phyloP scores from a whole-genome alignment of 92 coral and sea anemone genomes.

The Epizoanthus illoricatus region DNA sequence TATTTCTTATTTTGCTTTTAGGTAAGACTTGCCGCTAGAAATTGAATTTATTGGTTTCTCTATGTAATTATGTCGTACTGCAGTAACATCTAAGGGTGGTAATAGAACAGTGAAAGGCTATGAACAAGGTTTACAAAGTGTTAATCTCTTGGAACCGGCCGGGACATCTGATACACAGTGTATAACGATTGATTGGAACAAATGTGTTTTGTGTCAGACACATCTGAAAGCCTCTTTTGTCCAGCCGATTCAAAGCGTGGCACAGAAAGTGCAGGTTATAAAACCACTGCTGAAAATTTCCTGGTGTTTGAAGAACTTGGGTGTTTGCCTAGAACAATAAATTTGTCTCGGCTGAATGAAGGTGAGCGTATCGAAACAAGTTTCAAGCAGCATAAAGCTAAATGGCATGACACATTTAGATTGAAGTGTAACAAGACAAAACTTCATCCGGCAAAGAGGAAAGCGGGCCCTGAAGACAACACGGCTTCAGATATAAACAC shows the following conservation, averaged over 20 bases:
- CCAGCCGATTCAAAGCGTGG: slow-evolving; percentile 46
- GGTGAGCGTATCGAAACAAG: slow-evolving; percentile 57
- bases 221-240: slow-evolving; percentile 53
- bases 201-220: slow-evolving; percentile 54
- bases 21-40: background rate
- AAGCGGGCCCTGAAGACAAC: background rate
- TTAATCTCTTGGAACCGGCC: no score
- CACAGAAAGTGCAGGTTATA: slow-evolving; percentile 44
- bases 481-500: no score
- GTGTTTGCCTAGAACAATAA: no score
- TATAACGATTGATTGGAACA: slow-evolving; percentile 44
- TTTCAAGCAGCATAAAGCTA: slow-evolving; percentile 47
- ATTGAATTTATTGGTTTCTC: no score
- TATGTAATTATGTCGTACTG: no score
- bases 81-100: background rate
- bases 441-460: slow-evolving; percentile 59
- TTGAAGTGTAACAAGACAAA: slow-evolving; percentile 60
- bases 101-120: no score
- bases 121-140: no score
- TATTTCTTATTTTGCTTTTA: no score
- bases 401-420: slow-evolving; percentile 63
- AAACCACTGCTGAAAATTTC: slow-evolving; percentile 38
- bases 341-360: slow-evolving; percentile 18
- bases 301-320: background rate
- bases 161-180: background rate